Evolutionary conservation across 2,113 vertebrate genomes (phyloP).

Genomic region (Euleptes europaea): DNA sequence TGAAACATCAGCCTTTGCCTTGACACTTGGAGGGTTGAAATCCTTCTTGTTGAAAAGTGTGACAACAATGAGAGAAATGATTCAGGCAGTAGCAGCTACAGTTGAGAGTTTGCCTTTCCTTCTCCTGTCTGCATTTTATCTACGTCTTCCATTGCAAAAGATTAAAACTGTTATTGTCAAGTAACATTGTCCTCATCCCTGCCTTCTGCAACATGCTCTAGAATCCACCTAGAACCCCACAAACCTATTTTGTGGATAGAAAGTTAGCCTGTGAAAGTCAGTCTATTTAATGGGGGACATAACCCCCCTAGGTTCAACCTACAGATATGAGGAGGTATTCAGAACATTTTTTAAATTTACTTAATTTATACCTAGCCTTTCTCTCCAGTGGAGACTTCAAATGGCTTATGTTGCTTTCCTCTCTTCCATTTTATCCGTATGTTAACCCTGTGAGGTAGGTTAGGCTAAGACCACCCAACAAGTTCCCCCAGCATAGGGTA

Average conservation of each 20-base stretch:
- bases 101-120: background rate
- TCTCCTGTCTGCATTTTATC: background rate
- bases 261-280: too few species aligned
- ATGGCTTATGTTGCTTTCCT: too few species aligned
- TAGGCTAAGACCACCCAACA: too few species aligned
- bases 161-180: background rate
- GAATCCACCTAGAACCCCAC: background rate
- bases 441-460: too few species aligned
- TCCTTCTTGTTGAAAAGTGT: conserved; percentile 2
- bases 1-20: conserved; percentile 39
- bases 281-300: too few species aligned
- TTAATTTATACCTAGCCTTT: too few species aligned
- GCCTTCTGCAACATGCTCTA: background rate
- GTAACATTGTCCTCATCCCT: background rate
- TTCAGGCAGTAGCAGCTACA: conserved; percentile 14
- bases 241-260: background rate
- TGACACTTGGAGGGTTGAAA: conserved; percentile 16
- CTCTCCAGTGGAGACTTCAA: too few species aligned
- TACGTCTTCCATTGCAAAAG: background rate
- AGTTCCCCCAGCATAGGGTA: too few species aligned
- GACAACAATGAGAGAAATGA: conserved; percentile 25
- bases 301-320: too few species aligned
- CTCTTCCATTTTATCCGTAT: too few species aligned
- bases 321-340: too few species aligned
- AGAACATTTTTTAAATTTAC: too few species aligned